These are phyloP conservation scores for Propsilocerus akamusi DNA, from an alignment of 1,140 invertebrate species.

Conservation along the genomic window DNA sequence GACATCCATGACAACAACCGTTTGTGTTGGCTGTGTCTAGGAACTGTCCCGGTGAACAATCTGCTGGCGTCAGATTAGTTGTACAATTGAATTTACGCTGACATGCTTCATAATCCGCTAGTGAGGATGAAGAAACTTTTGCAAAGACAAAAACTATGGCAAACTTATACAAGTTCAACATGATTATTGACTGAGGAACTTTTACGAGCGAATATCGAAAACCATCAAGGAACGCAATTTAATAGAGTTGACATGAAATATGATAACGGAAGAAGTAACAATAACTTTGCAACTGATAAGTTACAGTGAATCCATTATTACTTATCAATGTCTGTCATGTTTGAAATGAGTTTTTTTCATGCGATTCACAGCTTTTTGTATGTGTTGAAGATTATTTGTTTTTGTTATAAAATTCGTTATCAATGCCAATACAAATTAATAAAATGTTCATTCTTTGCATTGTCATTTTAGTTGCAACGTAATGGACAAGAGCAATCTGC, in stretches of 20 bases:
- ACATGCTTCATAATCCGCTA: background rate
- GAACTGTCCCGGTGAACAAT: slow-evolving; percentile 17
- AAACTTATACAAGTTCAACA: no score
- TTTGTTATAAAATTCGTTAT: no score
- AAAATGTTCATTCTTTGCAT: no score
- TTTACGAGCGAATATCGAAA: no score
- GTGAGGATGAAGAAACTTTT: background rate
- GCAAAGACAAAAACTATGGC: background rate
- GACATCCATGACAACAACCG: slow-evolving; percentile 25
- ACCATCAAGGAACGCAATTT: no score
- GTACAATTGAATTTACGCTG: slow-evolving; percentile 17
- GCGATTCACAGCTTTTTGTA: background rate
- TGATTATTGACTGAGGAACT: no score
- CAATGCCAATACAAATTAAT: no score
- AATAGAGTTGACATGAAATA: no score
- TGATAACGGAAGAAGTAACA: background rate
- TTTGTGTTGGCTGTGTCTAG: slow-evolving; percentile 14
- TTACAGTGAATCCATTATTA: no score
- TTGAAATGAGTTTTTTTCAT: background rate
- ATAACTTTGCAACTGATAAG: background rate
- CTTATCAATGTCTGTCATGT: no score
- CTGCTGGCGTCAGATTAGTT: slow-evolving; percentile 17
- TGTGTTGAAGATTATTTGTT: background rate
- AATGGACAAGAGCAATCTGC: no score
- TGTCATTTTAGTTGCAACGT: no score